phyloP scores from a whole-genome alignment of 1,140 invertebrate genomes.

The Drosophila bipectinata region DNA sequence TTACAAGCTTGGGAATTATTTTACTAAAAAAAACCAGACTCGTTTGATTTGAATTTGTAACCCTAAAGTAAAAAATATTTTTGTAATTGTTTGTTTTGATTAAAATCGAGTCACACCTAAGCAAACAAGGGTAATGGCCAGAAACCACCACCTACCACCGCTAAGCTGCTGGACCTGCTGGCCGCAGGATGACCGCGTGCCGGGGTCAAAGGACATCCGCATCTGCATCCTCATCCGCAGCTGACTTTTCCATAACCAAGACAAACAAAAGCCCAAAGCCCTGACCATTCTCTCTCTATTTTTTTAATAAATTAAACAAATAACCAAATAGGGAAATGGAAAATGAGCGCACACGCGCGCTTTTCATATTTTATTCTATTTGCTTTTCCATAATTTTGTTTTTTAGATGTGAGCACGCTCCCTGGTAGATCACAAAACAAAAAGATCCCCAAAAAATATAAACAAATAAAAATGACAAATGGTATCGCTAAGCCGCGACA shows the following conservation, averaged over 20 bases:
- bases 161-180: slow-evolving; percentile 56
- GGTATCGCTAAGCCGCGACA: slow-evolving; percentile 74
- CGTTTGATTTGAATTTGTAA: neutral
- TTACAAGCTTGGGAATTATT: neutral
- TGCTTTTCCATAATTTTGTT: slow-evolving; percentile 67
- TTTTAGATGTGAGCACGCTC: slow-evolving; percentile 33
- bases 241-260: slow-evolving; percentile 51
- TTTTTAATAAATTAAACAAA: slow-evolving; percentile 74
- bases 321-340: slow-evolving; percentile 21
- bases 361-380: slow-evolving; percentile 68
- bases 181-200: slow-evolving; percentile 58
- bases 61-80: neutral
- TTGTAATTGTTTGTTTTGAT: slow-evolving; percentile 23
- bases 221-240: slow-evolving; percentile 23
- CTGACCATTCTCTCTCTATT: neutral
- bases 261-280: slow-evolving; percentile 34
- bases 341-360: slow-evolving; percentile 24
- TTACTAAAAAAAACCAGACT: neutral
- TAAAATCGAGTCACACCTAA: slow-evolving; percentile 20
- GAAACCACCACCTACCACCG: slow-evolving; percentile 21
- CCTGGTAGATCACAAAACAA: slow-evolving; percentile 11
- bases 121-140: slow-evolving; percentile 27
- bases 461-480: slow-evolving; percentile 46
- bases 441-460: neutral
- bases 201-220: slow-evolving; percentile 52